Conservation (phyloP, 2,888 invertebrate species). For the Troides aeacus region DNA sequence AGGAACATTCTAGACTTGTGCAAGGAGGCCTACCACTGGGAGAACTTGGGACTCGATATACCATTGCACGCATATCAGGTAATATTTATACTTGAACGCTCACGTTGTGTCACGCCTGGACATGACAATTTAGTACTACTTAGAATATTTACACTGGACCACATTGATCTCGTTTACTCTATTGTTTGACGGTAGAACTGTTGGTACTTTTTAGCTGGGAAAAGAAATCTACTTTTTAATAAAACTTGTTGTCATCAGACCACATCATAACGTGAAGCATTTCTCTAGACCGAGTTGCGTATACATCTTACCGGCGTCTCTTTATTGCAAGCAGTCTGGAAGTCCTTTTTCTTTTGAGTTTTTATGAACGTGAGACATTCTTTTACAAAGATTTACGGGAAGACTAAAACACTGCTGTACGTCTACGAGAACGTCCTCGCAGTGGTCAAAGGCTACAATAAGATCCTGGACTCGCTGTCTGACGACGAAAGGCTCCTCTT, state of each 20-base stretch:
- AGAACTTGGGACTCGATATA: constrained; percentile 83
- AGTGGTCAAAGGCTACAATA: constrained; percentile 88
- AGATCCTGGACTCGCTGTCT: constrained; percentile 87
- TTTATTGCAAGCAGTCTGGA: too few species aligned
- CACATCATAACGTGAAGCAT: too few species aligned
- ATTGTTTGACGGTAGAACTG: too few species aligned
- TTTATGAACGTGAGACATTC: not conserved
- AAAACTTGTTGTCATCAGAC: too few species aligned
- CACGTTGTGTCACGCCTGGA: too few species aligned
- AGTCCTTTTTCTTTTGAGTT: not conserved
- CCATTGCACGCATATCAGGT: constrained; percentile 84
- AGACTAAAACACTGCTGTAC: constrained; percentile 79
- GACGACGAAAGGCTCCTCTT: constrained; percentile 88
- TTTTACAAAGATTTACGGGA: constrained; percentile 76
- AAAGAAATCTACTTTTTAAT: too few species aligned
- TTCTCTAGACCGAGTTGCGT: too few species aligned
- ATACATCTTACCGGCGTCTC: too few species aligned
- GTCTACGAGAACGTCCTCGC: constrained; percentile 86
- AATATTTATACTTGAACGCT: constrained; percentile 24
- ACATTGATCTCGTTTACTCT: too few species aligned
- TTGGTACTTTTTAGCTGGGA: too few species aligned
- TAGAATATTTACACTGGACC: too few species aligned
- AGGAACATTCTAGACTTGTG: constrained; percentile 84
- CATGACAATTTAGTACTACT: too few species aligned
- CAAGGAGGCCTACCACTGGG: constrained; percentile 87